Evolutionary conservation across 1,140 invertebrate species (phyloP), one percentile per base, ranked within the genome.

Genomic region (Drosophila oshimai): DNA sequence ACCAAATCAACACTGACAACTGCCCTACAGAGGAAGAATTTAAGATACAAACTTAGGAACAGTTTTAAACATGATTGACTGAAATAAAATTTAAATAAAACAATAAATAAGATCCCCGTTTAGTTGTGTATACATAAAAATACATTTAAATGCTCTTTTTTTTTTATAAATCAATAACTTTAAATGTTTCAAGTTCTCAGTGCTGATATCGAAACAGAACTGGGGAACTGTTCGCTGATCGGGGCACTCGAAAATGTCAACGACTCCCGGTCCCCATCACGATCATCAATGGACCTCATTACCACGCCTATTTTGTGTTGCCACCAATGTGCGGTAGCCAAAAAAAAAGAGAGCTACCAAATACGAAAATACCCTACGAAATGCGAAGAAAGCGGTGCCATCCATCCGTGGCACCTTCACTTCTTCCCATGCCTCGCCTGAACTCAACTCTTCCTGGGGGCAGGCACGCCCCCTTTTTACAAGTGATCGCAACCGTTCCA

Each of bases 271-370:
- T 44, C 36, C 26, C 42, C 42, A 29, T 37, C 39, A 10, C 60
- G 42, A 65, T 65, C 62, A 65, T 65, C 34, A 65, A 41, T 65
- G 62, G 58, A 39, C 24, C 70, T 70, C 50, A 77, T 74, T 71
- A 80, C 64, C 81, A 87, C 81, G 81, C 81, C 81, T 57, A 55
- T 75, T 76, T 60, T 60, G 75, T 87, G 79, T 86, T 67, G 61
- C 80, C 69, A 69, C 80, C 80, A 86, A 86, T 65, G 58, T 72
- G 36, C 76, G 72, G 72, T 65, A 69, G 81, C 72, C 72, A 22
- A 37, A 44, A 60, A 41, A 22, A 29, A 28, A 55, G 10, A 17
- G 15, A 45, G 10, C 41, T 36, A 12, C 20, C 51, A 80, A 54
- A 51, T 57, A 69, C 57, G 10, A 47, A 51, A 80, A 69, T 39